Base-by-base conservation (phyloP, 2,797 vertebrate genomes). In the Helarctos malayanus region DNA sequence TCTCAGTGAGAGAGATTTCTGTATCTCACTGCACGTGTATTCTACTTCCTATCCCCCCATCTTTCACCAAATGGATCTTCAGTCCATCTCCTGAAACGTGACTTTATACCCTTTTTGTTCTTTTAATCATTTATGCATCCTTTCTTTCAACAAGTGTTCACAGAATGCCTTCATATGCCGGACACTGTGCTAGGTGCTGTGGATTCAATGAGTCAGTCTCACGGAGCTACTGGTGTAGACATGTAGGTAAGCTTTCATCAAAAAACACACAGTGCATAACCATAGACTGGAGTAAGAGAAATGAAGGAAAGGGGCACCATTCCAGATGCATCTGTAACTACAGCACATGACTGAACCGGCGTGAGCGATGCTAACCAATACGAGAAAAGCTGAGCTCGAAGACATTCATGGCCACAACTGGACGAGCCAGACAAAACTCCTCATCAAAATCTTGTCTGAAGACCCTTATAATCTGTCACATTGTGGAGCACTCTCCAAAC, bases 131-230 rank as follows among this genome's bases (percentile, higher is more conserved):
- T 91, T 35, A 71, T 15, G 21, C 12, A 63, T 32, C 80, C 32
- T 54, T 92, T 92, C 45, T 83, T 61, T 87, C 69, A 90, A 75
- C 11, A 69, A 86, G 65, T 80, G 45, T 69, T 94, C 71, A 71
- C 2, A 2, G 25, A 92, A 83, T 38, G 57, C 6, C 75, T 87
- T 86, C 7, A 23, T 65, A 57, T 29, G 25, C 3, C 21, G 8
- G 25, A 13, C n/a, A 69, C 5, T 78, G 2, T 85, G 45, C 21
- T 85, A 61, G 14, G 7, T 41, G 73, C 25, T 41, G 65, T 0
- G 6, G 35, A 82, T 71, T 75, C 29, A 92, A 32, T 11, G 25
- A 92, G 45, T 68, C 82, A 65, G 23, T 15, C 7, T 88, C 3
- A 13, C n/a, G n/a, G 88, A 89, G 59, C 13, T 65, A 91, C 73